phyloP scores from a whole-genome alignment of 2,888 invertebrate genomes.

The Brachypalpus laphriformis region DNA sequence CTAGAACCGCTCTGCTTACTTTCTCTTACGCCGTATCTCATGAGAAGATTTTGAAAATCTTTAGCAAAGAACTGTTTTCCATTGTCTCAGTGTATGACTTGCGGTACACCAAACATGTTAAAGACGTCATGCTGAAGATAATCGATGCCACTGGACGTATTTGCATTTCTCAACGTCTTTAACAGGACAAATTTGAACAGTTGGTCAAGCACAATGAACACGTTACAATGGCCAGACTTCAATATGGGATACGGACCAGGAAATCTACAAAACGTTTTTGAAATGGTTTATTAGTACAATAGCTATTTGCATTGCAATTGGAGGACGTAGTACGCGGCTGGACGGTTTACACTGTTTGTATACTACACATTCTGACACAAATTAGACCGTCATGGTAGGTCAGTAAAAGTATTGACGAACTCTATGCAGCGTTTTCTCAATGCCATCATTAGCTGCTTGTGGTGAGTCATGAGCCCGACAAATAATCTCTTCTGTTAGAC shows the following conservation, averaged over 20 bases:
- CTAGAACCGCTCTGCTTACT: conserved; percentile 76
- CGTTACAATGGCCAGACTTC: neutral
- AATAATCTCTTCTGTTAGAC: conserved; percentile 4
- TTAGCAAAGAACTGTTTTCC: no score
- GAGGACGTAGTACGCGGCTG: no score
- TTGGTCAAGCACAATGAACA: neutral
- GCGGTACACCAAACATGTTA: conserved; percentile 12
- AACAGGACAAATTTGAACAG: neutral
- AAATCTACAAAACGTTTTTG: neutral
- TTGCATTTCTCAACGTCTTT: no score
- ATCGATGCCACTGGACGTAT: no score
- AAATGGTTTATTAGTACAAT: neutral
- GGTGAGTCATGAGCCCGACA: conserved; percentile 26
- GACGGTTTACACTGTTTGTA: conserved; percentile 19
- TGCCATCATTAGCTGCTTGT: conserved; percentile 7
- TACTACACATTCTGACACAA: neutral
- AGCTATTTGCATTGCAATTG: neutral
- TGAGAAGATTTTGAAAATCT: no score
- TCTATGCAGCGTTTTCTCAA: no score
- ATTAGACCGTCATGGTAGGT: conserved; percentile 6
- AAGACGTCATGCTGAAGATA: no score
- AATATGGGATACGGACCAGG: neutral
- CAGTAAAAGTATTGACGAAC: no score
- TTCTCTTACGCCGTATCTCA: conserved; percentile 77
- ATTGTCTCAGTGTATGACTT: no score